phyloP scores from a whole-genome alignment of 2,797 vertebrate species.

The Muraenolepis orangiensis region DNA sequence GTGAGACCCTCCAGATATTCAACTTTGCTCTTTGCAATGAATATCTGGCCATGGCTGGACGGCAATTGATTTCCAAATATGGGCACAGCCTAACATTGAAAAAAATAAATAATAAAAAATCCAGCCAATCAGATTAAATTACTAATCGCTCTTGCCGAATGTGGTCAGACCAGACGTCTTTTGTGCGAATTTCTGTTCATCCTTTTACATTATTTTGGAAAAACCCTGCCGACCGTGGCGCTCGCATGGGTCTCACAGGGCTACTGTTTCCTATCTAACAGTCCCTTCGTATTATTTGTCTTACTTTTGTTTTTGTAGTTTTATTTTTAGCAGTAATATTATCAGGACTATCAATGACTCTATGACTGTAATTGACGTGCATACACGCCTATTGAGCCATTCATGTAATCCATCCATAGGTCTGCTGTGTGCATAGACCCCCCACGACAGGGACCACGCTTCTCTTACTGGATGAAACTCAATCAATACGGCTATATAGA shows the following conservation, averaged over 20 bases:
- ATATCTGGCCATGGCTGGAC: background rate
- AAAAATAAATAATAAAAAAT: too few relatives aligned
- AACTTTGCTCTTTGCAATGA: background rate
- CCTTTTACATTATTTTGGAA: too few relatives aligned
- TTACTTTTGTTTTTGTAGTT: background rate
- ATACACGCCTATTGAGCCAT: background rate
- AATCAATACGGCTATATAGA: conserved; percentile 51
- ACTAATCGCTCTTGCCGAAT: too few relatives aligned
- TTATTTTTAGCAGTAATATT: background rate
- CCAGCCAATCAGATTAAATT: too few relatives aligned
- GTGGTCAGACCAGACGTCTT: too few relatives aligned
- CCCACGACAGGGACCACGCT: conserved; percentile 23
- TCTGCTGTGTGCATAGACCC: background rate
- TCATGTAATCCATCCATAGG: background rate
- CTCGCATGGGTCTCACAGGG: too few relatives aligned
- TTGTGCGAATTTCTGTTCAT: too few relatives aligned
- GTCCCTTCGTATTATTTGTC: background rate
- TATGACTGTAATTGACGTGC: background rate
- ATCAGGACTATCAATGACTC: background rate
- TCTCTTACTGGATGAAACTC: conserved; percentile 41
- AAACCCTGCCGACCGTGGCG: too few relatives aligned
- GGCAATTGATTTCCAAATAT: background rate
- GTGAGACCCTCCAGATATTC: background rate
- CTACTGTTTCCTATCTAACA: too few relatives aligned
- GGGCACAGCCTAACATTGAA: background rate